phyloP scores from a whole-genome alignment of 1,140 invertebrate species.

The Dreissena rostriformis region DNA sequence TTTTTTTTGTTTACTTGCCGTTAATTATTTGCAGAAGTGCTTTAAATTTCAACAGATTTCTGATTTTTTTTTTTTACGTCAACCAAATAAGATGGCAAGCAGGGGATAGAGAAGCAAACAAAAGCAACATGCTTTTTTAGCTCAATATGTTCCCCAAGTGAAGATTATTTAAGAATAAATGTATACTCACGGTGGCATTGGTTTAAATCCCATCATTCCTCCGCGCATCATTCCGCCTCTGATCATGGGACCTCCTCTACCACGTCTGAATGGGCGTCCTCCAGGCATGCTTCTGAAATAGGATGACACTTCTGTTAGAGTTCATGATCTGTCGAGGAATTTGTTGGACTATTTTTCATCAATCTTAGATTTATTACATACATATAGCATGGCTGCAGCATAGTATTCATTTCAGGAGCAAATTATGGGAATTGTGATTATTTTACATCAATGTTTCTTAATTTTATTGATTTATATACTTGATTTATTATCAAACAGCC shows the following conservation, averaged over 20 bases:
- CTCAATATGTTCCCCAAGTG: neutral
- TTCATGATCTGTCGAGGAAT: too few relatives aligned
- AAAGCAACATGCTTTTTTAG: neutral
- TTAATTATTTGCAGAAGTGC: too few relatives aligned
- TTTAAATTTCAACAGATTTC: too few relatives aligned
- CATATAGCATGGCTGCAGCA: too few relatives aligned
- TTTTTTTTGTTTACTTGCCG: too few relatives aligned
- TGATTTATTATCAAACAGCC: too few relatives aligned
- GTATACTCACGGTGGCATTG: slow-evolving; percentile 70
- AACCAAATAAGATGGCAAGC: neutral
- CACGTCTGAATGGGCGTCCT: slow-evolving; percentile 58
- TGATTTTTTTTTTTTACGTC: neutral
- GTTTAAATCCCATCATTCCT: slow-evolving; percentile 66
- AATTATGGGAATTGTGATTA: too few relatives aligned
- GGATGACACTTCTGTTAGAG: neutral
- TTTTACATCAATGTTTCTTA: too few relatives aligned
- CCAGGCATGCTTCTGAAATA: slow-evolving; percentile 49
- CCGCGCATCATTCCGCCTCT: slow-evolving; percentile 71
- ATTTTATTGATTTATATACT: too few relatives aligned
- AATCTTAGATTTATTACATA: too few relatives aligned
- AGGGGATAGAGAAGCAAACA: neutral
- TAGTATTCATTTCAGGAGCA: too few relatives aligned
- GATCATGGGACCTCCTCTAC: slow-evolving; percentile 71
- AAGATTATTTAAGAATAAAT: neutral
- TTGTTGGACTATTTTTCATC: too few relatives aligned